Conservation (phyloP, 2,797 vertebrate genomes). For the Sebastes oblongus region DNA sequence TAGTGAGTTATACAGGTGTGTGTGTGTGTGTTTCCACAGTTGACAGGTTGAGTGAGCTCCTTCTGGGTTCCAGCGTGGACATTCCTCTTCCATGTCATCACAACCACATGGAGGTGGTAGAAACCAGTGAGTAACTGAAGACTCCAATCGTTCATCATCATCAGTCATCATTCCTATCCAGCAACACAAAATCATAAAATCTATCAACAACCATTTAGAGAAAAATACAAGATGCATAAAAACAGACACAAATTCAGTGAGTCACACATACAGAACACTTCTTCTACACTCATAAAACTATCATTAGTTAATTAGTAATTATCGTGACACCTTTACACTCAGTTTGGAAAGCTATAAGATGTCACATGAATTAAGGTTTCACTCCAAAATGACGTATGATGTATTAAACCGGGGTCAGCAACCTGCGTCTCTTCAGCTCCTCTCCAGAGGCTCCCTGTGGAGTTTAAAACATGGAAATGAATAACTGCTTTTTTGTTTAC, state of each 20-base stretch:
- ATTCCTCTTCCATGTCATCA: slow-evolving; percentile 63
- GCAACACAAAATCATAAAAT: too few species aligned
- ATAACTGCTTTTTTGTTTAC: too few species aligned
- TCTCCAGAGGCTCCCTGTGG: too few species aligned
- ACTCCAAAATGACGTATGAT: too few species aligned
- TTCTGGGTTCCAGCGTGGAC: slow-evolving; percentile 80
- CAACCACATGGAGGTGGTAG: slow-evolving; percentile 49
- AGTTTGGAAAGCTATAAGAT: too few species aligned
- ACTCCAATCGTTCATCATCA: background rate
- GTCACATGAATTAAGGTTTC: too few species aligned
- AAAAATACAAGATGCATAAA: background rate
- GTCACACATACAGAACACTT: background rate
- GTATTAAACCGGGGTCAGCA: too few species aligned
- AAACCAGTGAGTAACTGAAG: slow-evolving; percentile 68
- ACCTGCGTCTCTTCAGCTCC: too few species aligned
- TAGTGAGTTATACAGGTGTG: background rate
- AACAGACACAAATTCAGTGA: background rate
- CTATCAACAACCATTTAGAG: background rate
- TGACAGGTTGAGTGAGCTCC: slow-evolving; percentile 87
- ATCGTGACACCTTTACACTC: too few species aligned
- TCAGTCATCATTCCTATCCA: background rate
- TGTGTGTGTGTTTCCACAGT: slow-evolving; percentile 71
- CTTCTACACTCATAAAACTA: background rate
- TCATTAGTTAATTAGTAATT: too few species aligned
- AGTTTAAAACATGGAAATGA: too few species aligned